These are phyloP conservation scores for Coelopa frigida DNA, from an alignment of 1,140 invertebrate genomes.

Conservation along the genomic window DNA sequence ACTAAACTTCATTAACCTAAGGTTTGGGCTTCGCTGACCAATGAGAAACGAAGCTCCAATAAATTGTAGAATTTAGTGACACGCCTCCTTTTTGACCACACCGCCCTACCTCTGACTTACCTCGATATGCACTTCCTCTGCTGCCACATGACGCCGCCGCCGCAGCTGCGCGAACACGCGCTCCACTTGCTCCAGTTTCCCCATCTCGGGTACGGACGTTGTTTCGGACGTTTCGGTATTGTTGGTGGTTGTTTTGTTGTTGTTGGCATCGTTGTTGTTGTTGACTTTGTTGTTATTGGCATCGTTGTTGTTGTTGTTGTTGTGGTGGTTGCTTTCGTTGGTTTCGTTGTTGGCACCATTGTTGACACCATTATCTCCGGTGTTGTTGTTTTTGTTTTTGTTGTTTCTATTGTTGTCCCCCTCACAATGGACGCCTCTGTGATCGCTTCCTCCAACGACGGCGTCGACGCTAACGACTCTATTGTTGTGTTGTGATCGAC, in stretches of 20 bases:
- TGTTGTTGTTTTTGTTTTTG: too few relatives aligned
- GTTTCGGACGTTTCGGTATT: conserved; percentile 20
- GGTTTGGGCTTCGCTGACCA: too few relatives aligned
- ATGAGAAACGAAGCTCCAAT: too few relatives aligned
- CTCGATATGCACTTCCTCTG: conserved; percentile 47
- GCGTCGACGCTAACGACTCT: background rate
- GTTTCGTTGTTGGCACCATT: too few relatives aligned
- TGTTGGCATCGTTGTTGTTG: background rate
- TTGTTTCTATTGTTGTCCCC: too few relatives aligned
- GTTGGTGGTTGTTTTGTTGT: conserved; percentile 16
- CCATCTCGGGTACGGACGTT: conserved; percentile 51
- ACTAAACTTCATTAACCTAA: too few relatives aligned
- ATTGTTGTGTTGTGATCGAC: background rate
- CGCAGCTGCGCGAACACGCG: conserved; percentile 74
- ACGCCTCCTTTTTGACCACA: too few relatives aligned
- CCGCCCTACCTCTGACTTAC: too few relatives aligned
- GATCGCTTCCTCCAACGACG: background rate
- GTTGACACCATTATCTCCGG: too few relatives aligned
- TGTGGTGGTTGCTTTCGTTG: conserved; percentile 11
- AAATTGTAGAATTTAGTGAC: too few relatives aligned
- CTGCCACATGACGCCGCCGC: conserved; percentile 73
- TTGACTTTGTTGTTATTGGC: background rate
- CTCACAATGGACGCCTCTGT: too few relatives aligned
- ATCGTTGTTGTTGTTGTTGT: conserved; percentile 3
- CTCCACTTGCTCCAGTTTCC: conserved; percentile 66